These are phyloP conservation scores for Triplophysa bombifrons DNA, from an alignment of 2,797 vertebrate species.

Conservation along the genomic window DNA sequence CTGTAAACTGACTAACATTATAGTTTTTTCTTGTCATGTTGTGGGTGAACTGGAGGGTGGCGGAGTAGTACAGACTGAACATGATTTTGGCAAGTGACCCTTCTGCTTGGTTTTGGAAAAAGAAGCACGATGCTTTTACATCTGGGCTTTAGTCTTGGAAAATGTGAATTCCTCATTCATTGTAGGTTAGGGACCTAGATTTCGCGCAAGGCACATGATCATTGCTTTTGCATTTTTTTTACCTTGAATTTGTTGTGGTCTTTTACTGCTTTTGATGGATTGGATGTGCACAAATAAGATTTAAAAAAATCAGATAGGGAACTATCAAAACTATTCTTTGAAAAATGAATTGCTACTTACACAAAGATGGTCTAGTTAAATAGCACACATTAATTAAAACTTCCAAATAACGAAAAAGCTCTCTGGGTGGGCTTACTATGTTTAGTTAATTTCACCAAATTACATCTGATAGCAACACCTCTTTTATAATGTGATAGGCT, in stretches of 20 bases:
- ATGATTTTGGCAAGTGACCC: background rate
- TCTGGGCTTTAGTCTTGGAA: background rate
- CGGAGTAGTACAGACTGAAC: background rate
- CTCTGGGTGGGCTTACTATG: slow-evolving; percentile 8
- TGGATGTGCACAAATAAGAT: background rate
- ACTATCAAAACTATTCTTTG: background rate
- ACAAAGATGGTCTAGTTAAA: background rate
- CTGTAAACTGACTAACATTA: too few species aligned
- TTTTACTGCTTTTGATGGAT: background rate
- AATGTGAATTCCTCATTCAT: background rate
- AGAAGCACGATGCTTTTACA: background rate
- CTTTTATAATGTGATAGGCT: slow-evolving; percentile 21
- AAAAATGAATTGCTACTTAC: background rate
- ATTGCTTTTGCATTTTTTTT: too few species aligned
- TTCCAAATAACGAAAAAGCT: background rate
- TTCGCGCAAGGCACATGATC: too few species aligned
- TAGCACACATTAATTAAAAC: background rate
- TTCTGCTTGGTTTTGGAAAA: background rate
- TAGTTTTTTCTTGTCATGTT: background rate
- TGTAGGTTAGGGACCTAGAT: too few species aligned
- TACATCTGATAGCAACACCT: slow-evolving; percentile 23
- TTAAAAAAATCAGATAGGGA: too few species aligned
- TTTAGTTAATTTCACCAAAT: slow-evolving; percentile 12
- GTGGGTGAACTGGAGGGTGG: background rate
- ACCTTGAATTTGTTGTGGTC: too few species aligned